These are phyloP conservation scores for Heteromurus nitidus DNA, from an alignment of 2,888 invertebrate genomes.

Conservation along the genomic window DNA sequence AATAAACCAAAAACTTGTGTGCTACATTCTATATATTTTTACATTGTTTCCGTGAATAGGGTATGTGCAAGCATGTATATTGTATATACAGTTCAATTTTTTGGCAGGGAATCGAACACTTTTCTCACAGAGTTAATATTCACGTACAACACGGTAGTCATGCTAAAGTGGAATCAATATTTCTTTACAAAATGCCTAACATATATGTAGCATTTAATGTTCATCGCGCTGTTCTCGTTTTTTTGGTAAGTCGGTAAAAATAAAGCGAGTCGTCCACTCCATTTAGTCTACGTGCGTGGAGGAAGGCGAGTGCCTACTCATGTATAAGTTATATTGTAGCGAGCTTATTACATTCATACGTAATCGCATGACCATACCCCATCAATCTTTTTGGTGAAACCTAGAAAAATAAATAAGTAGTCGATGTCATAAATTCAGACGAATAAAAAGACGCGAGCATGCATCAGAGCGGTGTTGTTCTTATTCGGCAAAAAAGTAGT, in stretches of 20 bases:
- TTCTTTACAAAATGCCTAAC: no score
- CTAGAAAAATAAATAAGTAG: slow-evolving; percentile 66
- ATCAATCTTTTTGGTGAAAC: slow-evolving; percentile 68
- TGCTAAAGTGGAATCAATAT: slow-evolving; percentile 19
- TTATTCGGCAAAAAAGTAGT: slow-evolving; percentile 6
- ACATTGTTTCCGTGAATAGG: no score
- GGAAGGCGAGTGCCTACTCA: not conserved
- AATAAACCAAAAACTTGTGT: no score
- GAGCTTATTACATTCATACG: not conserved
- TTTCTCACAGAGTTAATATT: no score
- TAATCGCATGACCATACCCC: slow-evolving; percentile 65
- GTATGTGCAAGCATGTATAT: no score
- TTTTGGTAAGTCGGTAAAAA: not conserved
- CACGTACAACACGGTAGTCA: no score
- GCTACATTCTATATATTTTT: no score
- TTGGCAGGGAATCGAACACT: not conserved
- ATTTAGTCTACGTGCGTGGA: not conserved
- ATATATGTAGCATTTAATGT: no score
- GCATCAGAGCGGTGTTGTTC: not conserved
- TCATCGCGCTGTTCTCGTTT: not conserved
- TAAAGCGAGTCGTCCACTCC: no score
- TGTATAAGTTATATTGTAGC: not conserved
- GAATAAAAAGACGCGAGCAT: slow-evolving; percentile 34
- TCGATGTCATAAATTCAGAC: slow-evolving; percentile 50
- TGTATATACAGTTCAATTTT: no score